phyloP scores from a whole-genome alignment of 2,888 invertebrate genomes.

The Drosophila sordidula region DNA sequence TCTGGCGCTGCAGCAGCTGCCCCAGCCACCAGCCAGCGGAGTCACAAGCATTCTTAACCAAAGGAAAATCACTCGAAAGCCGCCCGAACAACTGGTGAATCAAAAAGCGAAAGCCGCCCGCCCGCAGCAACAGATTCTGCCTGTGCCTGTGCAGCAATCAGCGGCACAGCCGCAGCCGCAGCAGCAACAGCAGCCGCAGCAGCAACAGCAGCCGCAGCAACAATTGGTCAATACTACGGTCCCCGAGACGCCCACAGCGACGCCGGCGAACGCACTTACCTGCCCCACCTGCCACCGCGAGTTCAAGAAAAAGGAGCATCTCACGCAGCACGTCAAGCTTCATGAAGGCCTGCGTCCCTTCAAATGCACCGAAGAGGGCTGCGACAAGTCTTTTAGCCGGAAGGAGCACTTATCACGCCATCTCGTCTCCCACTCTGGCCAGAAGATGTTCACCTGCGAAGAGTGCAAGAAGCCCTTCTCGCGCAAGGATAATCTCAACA shows the following conservation, averaged over 20 bases:
- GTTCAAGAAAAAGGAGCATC: conserved; percentile 89
- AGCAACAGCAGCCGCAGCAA: conserved; percentile 49
- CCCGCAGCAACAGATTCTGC: conserved; percentile 57
- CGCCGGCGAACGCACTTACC: conserved; percentile 31
- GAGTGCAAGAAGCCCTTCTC: conserved; percentile 87
- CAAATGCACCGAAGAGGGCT: conserved; percentile 87
- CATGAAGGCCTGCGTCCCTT: conserved; percentile 89
- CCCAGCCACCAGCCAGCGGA: conserved; percentile 8
- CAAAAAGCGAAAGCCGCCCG: conserved; percentile 36
- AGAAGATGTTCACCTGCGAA: conserved; percentile 88
- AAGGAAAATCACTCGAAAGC: conserved; percentile 53
- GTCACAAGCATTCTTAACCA: conserved; percentile 38
- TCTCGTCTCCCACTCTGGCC: conserved; percentile 89
- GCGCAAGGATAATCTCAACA: conserved; percentile 85
- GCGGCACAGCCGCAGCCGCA: conserved; percentile 49
- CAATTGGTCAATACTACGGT: conserved; percentile 10
- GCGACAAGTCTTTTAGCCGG: conserved; percentile 89
- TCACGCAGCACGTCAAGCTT: conserved; percentile 89
- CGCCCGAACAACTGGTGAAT: conserved; percentile 32
- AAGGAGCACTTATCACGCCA: conserved; percentile 90
- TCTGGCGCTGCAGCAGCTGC: conserved; percentile 25
- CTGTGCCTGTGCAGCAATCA: conserved; percentile 37
- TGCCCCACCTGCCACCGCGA: conserved; percentile 87
- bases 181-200: conserved; percentile 36
- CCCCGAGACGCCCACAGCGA: conserved; percentile 21